Evolutionary conservation across 2,888 invertebrate genomes (phyloP), one percentile per base, ranked within the genome.

Genomic region (Luffia ferchaultella): DNA sequence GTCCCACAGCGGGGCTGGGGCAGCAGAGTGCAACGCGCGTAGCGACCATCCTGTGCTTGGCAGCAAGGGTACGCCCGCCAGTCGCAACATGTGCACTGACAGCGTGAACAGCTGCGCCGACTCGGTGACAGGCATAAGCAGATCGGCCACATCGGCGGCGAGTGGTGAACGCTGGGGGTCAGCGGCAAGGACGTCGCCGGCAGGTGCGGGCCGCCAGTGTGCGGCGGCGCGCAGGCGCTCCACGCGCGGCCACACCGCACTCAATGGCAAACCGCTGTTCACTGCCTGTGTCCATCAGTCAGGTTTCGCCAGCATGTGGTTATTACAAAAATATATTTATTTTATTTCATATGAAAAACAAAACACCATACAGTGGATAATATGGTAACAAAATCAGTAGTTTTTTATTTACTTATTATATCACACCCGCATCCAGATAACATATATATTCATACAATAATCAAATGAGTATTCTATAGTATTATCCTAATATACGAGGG

Each of bases 161-260:
- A 87, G 86, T 16, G 88, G 85, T 43, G 86, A 73, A 53, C 88
- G 77, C 64, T 88, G 87, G 12, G 89, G 87, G 71, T 91, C 90
- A 58, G 86, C 83, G 57, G 86, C 2, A 90, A 86, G 40, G 87
- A 75, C 53, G 90, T 76, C 62, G 89, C 88, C 15, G 88, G 87
- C 70, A 89, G 59, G 85, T 80, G 59, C 77, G 1, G 90, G 88
- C 41, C 90, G 78, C 87, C 91, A 93, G 71, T 90, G 90, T 60
- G 87, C 89, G 16, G 88, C 86, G 61, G 89, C 90, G n/a, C 93
- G 85, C 50, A 91, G 73, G 12, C 89, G 88, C 73, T 93, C 93
- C 53, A 90, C 87, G 54, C 93, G 86, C 57, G 89, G 76, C 93
- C 93, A 93, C 55, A 93, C 80, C 58, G 89, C 89, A 64, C 88